Percentiles rank a stretch among this genome's conserved stretches.
Evolutionary conservation across 2,888 invertebrate species (phyloP).

Genomic region (Diplazon laetatorius): DNA sequence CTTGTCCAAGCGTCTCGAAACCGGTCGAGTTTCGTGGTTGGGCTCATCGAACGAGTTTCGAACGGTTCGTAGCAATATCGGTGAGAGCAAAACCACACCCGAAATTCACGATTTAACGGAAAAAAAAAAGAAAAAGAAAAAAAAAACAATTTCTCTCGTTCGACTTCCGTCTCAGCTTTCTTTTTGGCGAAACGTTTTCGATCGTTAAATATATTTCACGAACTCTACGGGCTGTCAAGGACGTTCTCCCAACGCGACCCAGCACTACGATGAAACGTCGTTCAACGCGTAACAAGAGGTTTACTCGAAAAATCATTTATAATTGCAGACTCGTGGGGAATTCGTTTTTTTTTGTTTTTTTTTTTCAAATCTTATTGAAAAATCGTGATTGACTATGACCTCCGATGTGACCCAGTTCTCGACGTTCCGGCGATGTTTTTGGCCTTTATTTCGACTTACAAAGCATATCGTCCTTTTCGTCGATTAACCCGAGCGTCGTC

Average conservation of each 20-base stretch:
- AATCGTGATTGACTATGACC: not conserved
- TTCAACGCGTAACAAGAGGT: not conserved
- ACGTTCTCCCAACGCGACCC: not conserved
- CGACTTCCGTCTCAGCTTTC: constrained; percentile 7
- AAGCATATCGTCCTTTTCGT: too few species aligned
- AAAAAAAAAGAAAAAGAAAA: too few species aligned
- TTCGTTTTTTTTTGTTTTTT: not conserved
- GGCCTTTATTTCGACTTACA: too few species aligned
- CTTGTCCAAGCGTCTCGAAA: not conserved
- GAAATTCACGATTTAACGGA: too few species aligned
- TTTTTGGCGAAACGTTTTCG: not conserved
- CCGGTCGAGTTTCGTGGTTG: not conserved
- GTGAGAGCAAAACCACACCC: too few species aligned
- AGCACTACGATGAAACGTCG: not conserved
- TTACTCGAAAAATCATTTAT: not conserved
- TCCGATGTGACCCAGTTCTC: too few species aligned
- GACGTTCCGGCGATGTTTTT: too few species aligned
- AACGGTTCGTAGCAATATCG: too few species aligned
- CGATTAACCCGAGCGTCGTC: too few species aligned
- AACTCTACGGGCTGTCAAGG: constrained; percentile 13
- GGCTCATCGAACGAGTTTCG: too few species aligned
- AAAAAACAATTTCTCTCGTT: not conserved
- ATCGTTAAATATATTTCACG: constrained; percentile 3
- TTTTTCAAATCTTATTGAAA: not conserved
- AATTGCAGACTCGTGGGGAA: not conserved